Evolutionary conservation across 37 sponge, comb jelly and placozoan genomes (phyloP), one percentile per base, ranked within the genome.

Genomic region (Geodia barretti): DNA sequence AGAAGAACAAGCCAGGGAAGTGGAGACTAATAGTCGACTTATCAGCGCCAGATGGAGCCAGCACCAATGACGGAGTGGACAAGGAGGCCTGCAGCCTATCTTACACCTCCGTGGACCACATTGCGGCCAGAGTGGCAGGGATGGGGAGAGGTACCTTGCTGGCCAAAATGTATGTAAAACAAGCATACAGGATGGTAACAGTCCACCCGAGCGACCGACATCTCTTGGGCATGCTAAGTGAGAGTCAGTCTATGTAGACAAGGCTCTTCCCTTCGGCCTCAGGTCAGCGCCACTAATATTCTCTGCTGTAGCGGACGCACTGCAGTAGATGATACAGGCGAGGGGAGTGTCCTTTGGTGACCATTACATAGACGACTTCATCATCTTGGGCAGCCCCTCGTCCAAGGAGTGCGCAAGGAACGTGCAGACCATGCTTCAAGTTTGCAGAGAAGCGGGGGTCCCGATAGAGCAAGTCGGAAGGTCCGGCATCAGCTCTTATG

Each of bases 251-350:
- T 76, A 37, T 62, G n/a, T 76, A 14, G 63, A 76, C n/a, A 63
- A 30, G 61, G 63, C 65, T n/a, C 78, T 76, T 8, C 78, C 78
- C 17, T 76, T 65, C 65, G n/a, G n/a, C n/a, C n/a, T n/a, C n/a
- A n/a, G n/a, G n/a, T n/a, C n/a, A n/a, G n/a, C n/a, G n/a, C n/a
- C n/a, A n/a, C n/a, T n/a, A n/a, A n/a, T n/a, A n/a, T n/a, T n/a
- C n/a, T 19, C 11, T 24, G 11, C 65, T 11, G 63, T 76, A 24
- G 78, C 63, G 8, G 78, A 76, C 43, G 78, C 65, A 29, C 28
- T 76, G 8, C 20, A 5, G 20, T 64, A 63, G 65, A 64, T 64
- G 25, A 64, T 64, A 20, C 25, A 21, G 23, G 20, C 20, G 20
- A 35, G 28, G 17, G 75, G 75, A 29, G 33, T 76, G 62, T 76